Evolutionary conservation across 1,140 invertebrate species (phyloP).

Genomic region (Matsumurasca onukii): DNA sequence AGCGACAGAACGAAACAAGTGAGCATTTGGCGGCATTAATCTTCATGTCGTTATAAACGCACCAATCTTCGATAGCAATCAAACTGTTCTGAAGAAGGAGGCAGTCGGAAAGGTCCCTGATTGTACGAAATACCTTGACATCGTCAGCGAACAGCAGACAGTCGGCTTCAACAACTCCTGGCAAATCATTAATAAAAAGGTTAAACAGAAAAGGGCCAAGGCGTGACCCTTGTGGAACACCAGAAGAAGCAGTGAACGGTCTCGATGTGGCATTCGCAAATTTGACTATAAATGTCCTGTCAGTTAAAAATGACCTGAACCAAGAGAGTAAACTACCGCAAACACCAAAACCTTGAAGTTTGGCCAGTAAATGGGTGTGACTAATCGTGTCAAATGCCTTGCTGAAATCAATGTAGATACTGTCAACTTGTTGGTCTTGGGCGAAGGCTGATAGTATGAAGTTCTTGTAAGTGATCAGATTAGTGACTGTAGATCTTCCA

Average conservation of each 20-base stretch:
- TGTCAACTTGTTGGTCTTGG: background rate
- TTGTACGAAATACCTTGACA: too few relatives aligned
- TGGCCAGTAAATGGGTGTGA: background rate
- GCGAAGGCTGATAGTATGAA: background rate
- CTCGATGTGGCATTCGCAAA: background rate
- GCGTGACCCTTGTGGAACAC: background rate
- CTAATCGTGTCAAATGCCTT: background rate
- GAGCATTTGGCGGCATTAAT: too few relatives aligned
- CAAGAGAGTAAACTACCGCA: background rate
- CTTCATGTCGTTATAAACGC: too few relatives aligned
- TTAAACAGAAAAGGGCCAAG: background rate
- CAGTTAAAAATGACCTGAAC: background rate
- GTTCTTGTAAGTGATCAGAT: background rate
- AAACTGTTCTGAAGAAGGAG: too few relatives aligned
- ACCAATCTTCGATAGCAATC: too few relatives aligned
- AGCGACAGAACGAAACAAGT: too few relatives aligned
- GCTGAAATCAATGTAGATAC: background rate
- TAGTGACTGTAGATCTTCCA: background rate
- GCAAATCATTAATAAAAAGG: background rate
- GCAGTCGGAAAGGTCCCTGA: too few relatives aligned
- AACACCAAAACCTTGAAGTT: background rate
- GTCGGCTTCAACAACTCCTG: background rate
- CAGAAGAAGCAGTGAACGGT: background rate
- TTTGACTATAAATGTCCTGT: background rate
- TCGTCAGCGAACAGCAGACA: background rate